Conservation (phyloP, 2,113 vertebrate genomes). For the Chionis minor region DNA sequence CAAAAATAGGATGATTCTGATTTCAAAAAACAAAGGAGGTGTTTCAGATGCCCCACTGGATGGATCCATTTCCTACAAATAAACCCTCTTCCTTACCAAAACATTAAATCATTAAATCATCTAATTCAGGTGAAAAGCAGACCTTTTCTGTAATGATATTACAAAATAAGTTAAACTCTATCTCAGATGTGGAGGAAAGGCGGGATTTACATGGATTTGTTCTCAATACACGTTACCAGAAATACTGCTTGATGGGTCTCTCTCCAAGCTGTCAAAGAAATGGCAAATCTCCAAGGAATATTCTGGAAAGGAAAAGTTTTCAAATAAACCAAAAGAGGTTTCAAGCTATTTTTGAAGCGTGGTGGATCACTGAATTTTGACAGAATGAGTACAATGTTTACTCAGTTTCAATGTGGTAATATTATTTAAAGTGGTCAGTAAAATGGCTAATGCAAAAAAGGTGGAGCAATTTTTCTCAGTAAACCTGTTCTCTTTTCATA, state of each 20-base stretch:
- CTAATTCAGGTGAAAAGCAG: slow-evolving; percentile 19
- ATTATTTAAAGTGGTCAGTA: slow-evolving; percentile 27
- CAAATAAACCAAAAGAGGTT: slow-evolving; percentile 37
- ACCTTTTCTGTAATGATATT: slow-evolving; percentile 6
- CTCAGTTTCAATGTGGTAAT: slow-evolving; percentile 40
- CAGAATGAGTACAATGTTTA: slow-evolving; percentile 61
- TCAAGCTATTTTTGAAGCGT: slow-evolving; percentile 48
- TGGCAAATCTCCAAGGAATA: slow-evolving; percentile 25
- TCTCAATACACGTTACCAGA: background rate
- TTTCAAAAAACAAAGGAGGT: background rate
- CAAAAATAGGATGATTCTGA: background rate
- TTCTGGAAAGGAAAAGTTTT: slow-evolving; percentile 33
- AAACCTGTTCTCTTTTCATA: background rate
- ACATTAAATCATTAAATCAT: slow-evolving; percentile 31
- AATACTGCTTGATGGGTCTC: background rate
- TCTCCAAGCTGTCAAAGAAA: slow-evolving; percentile 23
- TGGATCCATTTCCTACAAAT: slow-evolving; percentile 6
- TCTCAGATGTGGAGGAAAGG: background rate
- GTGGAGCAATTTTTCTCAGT: background rate
- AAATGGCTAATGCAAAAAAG: background rate
- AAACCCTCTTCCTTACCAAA: slow-evolving; percentile 13
- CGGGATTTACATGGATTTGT: slow-evolving; percentile 19
- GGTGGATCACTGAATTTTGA: slow-evolving; percentile 28
- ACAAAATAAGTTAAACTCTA: slow-evolving; percentile 19
- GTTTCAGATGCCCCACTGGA: background rate